Conservation (phyloP, 2,797 vertebrate species). For the Thripadectes ignobilis region DNA sequence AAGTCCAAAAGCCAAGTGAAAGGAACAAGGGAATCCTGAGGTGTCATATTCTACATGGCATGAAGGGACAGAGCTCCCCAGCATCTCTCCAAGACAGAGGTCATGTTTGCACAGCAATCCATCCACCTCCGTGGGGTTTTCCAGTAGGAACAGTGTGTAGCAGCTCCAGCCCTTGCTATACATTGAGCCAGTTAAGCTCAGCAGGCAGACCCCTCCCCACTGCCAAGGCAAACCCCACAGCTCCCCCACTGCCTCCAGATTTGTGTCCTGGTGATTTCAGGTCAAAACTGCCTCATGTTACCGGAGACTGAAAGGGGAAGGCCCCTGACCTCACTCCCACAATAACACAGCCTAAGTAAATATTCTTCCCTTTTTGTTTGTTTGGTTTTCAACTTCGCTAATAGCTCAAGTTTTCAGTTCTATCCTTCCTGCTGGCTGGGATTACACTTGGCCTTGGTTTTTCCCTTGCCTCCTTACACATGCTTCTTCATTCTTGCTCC, state of each 20-base stretch:
- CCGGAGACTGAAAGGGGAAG: background rate
- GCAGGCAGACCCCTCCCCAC: background rate
- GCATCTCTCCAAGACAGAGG: background rate
- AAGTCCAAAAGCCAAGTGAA: background rate
- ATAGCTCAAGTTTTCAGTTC: background rate
- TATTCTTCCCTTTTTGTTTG: background rate
- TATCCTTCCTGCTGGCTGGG: background rate
- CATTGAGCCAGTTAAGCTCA: background rate
- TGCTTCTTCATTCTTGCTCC: background rate
- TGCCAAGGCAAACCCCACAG: fast-evolving
- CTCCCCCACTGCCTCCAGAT: background rate
- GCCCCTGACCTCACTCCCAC: background rate
- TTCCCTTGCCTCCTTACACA: background rate
- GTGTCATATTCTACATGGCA: background rate
- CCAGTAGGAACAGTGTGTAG: background rate
- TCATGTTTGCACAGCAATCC: fast-evolving
- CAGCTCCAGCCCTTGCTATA: no score
- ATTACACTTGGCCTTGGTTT: background rate
- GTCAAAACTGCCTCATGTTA: background rate
- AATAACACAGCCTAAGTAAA: background rate
- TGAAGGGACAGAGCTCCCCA: background rate
- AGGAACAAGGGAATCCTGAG: background rate
- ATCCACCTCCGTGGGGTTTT: background rate
- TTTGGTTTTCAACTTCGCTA: background rate
- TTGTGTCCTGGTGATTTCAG: background rate